These are phyloP conservation scores for Danaus chrysippus DNA, from an alignment of 2,888 invertebrate species.

Conservation along the genomic window DNA sequence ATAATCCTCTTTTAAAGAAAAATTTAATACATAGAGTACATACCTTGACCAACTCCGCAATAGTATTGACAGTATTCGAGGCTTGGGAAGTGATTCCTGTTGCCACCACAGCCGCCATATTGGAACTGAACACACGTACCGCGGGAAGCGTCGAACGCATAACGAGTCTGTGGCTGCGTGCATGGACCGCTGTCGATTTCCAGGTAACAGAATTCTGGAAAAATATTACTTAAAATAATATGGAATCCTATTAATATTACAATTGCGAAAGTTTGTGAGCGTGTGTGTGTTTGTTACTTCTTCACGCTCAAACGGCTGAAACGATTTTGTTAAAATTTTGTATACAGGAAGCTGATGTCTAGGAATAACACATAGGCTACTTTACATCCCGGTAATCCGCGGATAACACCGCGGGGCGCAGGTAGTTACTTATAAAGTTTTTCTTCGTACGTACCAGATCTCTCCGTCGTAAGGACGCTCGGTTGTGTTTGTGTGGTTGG, in stretches of 20 bases:
- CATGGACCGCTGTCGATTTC: conserved; percentile 84
- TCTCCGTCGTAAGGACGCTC: neutral
- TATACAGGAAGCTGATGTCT: too few relatives aligned
- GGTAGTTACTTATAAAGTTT: too few relatives aligned
- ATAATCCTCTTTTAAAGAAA: neutral
- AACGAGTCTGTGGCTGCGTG: conserved; percentile 75
- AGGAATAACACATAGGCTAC: too few relatives aligned
- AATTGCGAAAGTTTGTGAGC: too few relatives aligned
- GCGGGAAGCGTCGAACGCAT: conserved; percentile 85
- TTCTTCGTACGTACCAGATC: neutral
- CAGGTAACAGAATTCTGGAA: conserved; percentile 83
- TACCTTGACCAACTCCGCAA: conserved; percentile 77
- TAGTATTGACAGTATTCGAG: conserved; percentile 84
- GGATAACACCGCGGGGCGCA: too few relatives aligned
- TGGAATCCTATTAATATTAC: too few relatives aligned
- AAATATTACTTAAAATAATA: conserved; percentile 8
- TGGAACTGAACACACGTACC: conserved; percentile 88
- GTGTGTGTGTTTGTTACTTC: too few relatives aligned
- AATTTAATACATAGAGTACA: neutral
- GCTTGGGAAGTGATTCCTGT: conserved; percentile 86
- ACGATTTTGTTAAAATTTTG: too few relatives aligned
- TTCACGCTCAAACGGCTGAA: too few relatives aligned
- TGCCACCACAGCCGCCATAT: conserved; percentile 91
- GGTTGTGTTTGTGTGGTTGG: conserved; percentile 25
- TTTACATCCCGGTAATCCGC: too few relatives aligned